Base-by-base conservation (phyloP, 2,797 vertebrate species). In the Tangara arthus region DNA sequence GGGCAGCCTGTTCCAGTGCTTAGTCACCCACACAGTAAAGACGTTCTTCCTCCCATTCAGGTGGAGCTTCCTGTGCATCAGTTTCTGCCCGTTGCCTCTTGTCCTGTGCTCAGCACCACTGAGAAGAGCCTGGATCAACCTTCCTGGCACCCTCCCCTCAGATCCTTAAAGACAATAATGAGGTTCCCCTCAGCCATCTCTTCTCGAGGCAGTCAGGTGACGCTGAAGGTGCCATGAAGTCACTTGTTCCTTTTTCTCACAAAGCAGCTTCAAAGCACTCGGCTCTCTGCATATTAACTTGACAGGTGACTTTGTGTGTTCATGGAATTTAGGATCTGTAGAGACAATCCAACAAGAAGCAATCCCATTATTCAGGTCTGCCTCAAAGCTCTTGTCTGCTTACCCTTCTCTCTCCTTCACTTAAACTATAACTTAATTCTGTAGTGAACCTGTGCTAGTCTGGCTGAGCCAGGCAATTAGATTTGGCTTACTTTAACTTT, bases 21-120 rank as follows among this genome's bases (percentile, higher is more conserved):
- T 16, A 22, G 59, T 78, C 34, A 66, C 80, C 41, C 19, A 20
- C 52, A 41, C 34, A 52, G 34, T 28, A 18, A 60, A 72, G 59
- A 53, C 0, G 0, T 66, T 60, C 32, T 78, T 78, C 52, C 24
- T 70, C 24, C 22, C 6, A 0, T 57, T 52, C 24, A 26, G 11
- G 7, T 15, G 64, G 37, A 50, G 34, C n/a, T 89, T 82, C 46
- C 46, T 37, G 46, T 72, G 32, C 53, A 60, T 55, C 53, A 42
- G 2, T 72, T 72, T 72, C 18, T 65, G 39, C 34, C n/a, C 3
- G 0, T 17, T 65, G 26, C 30, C 22, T 59, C 46, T 47, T 66
- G 34, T 34, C 18, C 34, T 71, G 2, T 78, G 34, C 52, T 47
- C 2, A 11, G 32, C 34, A 28, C 26, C 22, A 18, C 34, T 2